Conservation (phyloP, 2,888 invertebrate species). For the Eumerus sabulonum region DNA sequence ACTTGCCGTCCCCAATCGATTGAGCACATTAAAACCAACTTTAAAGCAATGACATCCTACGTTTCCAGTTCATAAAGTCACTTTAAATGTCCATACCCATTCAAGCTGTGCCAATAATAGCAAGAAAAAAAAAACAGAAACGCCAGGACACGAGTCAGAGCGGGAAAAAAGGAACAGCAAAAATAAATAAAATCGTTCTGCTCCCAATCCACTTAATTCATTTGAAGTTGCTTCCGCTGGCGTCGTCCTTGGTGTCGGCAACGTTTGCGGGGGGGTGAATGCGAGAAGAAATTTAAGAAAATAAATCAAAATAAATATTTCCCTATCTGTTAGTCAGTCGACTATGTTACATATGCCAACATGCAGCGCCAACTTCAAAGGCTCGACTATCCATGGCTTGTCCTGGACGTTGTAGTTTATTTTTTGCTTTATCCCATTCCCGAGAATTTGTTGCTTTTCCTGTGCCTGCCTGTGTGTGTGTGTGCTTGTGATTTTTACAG, state of each 20-base stretch:
- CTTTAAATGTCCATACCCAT: background rate
- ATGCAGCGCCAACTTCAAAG: background rate
- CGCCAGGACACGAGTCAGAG: constrained; percentile 5
- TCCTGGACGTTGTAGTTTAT: too few species aligned
- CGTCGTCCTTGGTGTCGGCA: too few species aligned
- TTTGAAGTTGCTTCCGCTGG: constrained; percentile 47
- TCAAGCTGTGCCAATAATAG: background rate
- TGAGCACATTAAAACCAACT: too few species aligned
- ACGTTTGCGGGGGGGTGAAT: too few species aligned
- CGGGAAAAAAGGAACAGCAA: constrained; percentile 27
- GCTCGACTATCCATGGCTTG: too few species aligned
- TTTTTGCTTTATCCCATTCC: too few species aligned
- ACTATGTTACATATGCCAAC: constrained; percentile 46
- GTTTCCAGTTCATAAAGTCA: too few species aligned
- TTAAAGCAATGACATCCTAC: too few species aligned
- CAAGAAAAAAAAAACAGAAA: constrained; percentile 24
- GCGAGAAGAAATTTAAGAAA: constrained; percentile 44
- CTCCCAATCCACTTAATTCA: constrained; percentile 48
- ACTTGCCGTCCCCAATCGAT: too few species aligned
- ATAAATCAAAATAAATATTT: constrained; percentile 64
- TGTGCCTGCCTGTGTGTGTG: too few species aligned
- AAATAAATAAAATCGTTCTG: constrained; percentile 1
- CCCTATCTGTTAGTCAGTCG: constrained; percentile 35
- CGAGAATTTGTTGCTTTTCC: background rate
- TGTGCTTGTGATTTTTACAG: constrained; percentile 41